Evolutionary conservation across 1,140 invertebrate species (phyloP).

Genomic region (Bombus pascuorum): DNA sequence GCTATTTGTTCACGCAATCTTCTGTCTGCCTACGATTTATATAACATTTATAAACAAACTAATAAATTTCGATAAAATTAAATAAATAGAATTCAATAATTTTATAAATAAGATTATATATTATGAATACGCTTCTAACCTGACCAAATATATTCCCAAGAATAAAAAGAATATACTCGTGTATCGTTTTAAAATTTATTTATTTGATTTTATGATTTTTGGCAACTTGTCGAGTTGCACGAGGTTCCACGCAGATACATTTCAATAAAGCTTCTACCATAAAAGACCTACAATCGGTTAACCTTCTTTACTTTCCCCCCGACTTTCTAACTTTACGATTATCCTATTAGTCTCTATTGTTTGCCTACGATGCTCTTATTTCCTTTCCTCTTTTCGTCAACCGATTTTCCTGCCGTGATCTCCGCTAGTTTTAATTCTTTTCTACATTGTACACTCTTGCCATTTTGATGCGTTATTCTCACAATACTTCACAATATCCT

Average conservation of each 20-base stretch:
- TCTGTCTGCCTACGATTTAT: no score
- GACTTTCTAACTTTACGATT: slow-evolving; percentile 4
- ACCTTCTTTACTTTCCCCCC: slow-evolving; percentile 14
- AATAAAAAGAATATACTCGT: neutral
- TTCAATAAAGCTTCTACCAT: neutral
- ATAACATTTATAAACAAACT: neutral
- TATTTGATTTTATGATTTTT: neutral
- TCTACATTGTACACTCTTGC: slow-evolving; percentile 35
- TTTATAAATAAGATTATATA: neutral
- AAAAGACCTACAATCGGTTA: slow-evolving; percentile 23
- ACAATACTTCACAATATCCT: slow-evolving; percentile 9
- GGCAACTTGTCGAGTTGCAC: no score
- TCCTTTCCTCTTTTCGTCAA: neutral
- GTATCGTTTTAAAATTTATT: neutral
- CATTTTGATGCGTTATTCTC: slow-evolving; percentile 56
- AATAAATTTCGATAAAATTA: neutral
- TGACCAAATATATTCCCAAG: no score
- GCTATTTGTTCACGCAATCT: neutral
- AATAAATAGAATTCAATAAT: neutral
- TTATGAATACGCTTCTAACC: neutral
- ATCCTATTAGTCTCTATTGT: neutral
- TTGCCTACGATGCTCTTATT: neutral
- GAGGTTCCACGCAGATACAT: no score
- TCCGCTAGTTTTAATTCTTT: neutral
- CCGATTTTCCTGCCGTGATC: neutral